Evolutionary conservation across 2,113 vertebrate species (phyloP).

Genomic region (Macquaria ambigua): DNA sequence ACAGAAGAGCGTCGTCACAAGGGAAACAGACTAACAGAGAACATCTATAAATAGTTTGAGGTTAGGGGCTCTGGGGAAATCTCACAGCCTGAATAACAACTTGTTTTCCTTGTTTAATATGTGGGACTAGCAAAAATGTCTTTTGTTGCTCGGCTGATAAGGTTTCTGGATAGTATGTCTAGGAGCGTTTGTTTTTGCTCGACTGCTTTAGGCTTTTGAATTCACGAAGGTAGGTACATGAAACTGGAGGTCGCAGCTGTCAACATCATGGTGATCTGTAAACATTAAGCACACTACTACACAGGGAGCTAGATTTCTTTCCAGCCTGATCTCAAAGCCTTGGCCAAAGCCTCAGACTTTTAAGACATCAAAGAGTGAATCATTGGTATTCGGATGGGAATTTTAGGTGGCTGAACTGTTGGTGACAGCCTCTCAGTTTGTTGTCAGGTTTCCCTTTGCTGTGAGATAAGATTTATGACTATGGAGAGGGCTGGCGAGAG

Average conservation of each 20-base stretch:
- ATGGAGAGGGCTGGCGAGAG: slow-evolving; percentile 63
- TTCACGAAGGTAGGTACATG: background rate
- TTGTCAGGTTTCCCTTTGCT: slow-evolving; percentile 76
- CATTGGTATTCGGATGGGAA: slow-evolving; percentile 70
- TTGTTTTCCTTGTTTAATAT: slow-evolving; percentile 77
- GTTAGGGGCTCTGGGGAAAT: slow-evolving; percentile 76
- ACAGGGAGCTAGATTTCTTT: slow-evolving; percentile 15
- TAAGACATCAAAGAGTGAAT: slow-evolving; percentile 58
- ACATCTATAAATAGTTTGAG: slow-evolving; percentile 83
- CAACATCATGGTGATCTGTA: background rate
- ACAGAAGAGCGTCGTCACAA: slow-evolving; percentile 71
- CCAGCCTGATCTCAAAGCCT: slow-evolving; percentile 39
- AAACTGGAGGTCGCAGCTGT: slow-evolving; percentile 33
- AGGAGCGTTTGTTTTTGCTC: slow-evolving; percentile 17
- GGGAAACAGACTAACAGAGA: slow-evolving; percentile 73
- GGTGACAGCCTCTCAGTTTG: slow-evolving; percentile 74
- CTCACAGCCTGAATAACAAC: slow-evolving; percentile 79
- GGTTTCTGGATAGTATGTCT: slow-evolving; percentile 29
- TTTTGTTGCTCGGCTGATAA: slow-evolving; percentile 56
- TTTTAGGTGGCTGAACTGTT: slow-evolving; percentile 65
- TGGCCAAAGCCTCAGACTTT: slow-evolving; percentile 47
- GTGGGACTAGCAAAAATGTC: slow-evolving; percentile 55
- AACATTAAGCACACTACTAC: slow-evolving; percentile 22
- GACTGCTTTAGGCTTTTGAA: slow-evolving; percentile 15
- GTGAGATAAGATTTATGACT: slow-evolving; percentile 80